These are phyloP conservation scores for Eumeta japonica DNA, from an alignment of 1,140 invertebrate species.

Conservation along the genomic window DNA sequence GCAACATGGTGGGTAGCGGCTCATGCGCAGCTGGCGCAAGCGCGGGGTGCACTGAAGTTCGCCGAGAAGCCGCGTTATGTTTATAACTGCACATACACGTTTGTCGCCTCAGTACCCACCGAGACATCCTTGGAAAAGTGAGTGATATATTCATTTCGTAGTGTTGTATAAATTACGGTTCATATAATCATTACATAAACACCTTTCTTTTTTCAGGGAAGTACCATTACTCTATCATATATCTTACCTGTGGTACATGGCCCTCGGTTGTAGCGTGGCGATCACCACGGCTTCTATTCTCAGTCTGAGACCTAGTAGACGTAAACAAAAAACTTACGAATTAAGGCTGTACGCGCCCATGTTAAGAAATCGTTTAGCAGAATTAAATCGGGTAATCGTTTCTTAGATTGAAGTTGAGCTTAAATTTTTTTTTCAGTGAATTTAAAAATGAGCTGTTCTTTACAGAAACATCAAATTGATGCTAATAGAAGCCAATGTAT, in stretches of 20 bases:
- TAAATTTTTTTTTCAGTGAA: too few species aligned
- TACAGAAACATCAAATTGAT: too few species aligned
- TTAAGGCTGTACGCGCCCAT: constrained; percentile 47
- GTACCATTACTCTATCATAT: too few species aligned
- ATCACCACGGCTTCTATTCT: constrained; percentile 53
- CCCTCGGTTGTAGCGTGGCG: constrained; percentile 59
- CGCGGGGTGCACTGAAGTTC: constrained; percentile 60
- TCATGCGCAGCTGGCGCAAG: constrained; percentile 72
- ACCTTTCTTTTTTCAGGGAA: constrained; percentile 49
- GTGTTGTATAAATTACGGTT: background rate
- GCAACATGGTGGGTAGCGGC: constrained; percentile 83
- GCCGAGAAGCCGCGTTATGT: constrained; percentile 66
- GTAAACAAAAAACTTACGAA: constrained; percentile 14
- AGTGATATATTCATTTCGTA: too few species aligned
- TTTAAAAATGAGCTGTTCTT: too few species aligned
- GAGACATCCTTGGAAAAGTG: background rate
- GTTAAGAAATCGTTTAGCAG: constrained; percentile 37
- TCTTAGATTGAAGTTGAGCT: too few species aligned
- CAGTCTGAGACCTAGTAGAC: constrained; percentile 29
- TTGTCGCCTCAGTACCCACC: constrained; percentile 13
- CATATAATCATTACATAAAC: constrained; percentile 10
- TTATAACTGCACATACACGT: constrained; percentile 70
- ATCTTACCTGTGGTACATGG: constrained; percentile 70
- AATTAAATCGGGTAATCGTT: constrained; percentile 25
- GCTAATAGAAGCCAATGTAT: too few species aligned